These are phyloP conservation scores for Acanthopleura granulata DNA, from an alignment of 2,888 invertebrate genomes.

Conservation along the genomic window DNA sequence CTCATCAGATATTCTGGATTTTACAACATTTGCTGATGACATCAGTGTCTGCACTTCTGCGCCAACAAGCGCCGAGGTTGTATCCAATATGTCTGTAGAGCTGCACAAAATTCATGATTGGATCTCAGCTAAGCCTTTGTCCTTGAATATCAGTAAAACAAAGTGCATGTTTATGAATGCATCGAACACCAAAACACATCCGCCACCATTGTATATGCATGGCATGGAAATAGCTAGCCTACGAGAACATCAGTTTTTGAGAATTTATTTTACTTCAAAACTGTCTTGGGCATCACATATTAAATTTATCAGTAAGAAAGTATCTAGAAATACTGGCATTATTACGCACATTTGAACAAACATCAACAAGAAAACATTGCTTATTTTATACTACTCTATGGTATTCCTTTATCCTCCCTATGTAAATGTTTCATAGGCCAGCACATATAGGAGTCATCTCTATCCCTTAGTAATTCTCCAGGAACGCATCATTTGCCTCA, in stretches of 20 bases:
- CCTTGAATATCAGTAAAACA: neutral
- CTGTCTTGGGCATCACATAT: too few species aligned
- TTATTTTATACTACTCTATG: too few species aligned
- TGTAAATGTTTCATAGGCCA: neutral
- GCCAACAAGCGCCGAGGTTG: neutral
- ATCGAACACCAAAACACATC: too few species aligned
- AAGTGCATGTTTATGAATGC: neutral
- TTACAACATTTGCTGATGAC: neutral
- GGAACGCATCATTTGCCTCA: neutral
- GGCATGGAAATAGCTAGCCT: too few species aligned
- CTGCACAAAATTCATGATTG: too few species aligned
- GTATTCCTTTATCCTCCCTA: too few species aligned
- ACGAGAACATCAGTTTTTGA: neutral
- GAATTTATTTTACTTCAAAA: neutral
- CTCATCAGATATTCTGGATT: neutral
- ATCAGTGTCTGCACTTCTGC: neutral
- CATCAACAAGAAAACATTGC: neutral
- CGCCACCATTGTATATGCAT: too few species aligned
- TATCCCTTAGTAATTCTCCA: neutral
- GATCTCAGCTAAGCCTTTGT: too few species aligned
- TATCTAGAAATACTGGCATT: neutral
- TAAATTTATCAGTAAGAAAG: too few species aligned
- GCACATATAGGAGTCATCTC: slow-evolving; percentile 7
- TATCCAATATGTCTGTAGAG: too few species aligned
- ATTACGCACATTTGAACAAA: neutral